Base-by-base conservation (phyloP, 2,797 vertebrate species). In the Falco columbarius region DNA sequence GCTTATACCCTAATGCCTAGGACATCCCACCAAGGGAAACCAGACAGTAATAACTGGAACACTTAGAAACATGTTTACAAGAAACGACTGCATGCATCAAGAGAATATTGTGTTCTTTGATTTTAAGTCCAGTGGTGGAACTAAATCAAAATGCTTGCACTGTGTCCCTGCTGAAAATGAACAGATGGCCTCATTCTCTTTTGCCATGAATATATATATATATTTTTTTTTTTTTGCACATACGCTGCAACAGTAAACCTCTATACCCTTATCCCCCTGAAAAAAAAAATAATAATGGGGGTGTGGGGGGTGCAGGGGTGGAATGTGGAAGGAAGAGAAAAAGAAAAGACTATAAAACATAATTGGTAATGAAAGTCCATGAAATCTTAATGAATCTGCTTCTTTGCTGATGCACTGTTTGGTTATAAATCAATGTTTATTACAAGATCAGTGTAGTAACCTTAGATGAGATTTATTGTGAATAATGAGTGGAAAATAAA, bases 91-190 rank as follows among this genome's bases (percentile, higher is more conserved):
- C 21, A 42, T 47, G 24, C n/a, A 82, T 75, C 89, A 92, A 80
- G 89, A 93, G 59, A 66, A 34, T 84, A 81, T 72, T 81, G 61
- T 75, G 9, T 56, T 76, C 63, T 95, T 94, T 90, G 76, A 79
- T 96, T 92, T 95, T 71, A 58, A 82, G 58, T 95, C 83, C 89
- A 85, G 36, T 44, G n/a, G 47, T 96, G 83, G 54, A 95, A 86
- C 29, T 74, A 93, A 93, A 95, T 88, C 73, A 95, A 95, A 97
- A 92, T 56, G 12, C 49, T 91, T 81, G 20, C 55, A 79, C 29
- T 7, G 23, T 65, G 47, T 89, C 81, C 32, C 72, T 63, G 9
- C 3, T 66, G 81, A 66, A 96, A 93, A 93, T 40, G 38, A 96
- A 83, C 96, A 97, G 90, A 94, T 97, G 96, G 82, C 30, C 40